Conservation (phyloP, 2,888 invertebrate species). For the Apantesis nais region DNA sequence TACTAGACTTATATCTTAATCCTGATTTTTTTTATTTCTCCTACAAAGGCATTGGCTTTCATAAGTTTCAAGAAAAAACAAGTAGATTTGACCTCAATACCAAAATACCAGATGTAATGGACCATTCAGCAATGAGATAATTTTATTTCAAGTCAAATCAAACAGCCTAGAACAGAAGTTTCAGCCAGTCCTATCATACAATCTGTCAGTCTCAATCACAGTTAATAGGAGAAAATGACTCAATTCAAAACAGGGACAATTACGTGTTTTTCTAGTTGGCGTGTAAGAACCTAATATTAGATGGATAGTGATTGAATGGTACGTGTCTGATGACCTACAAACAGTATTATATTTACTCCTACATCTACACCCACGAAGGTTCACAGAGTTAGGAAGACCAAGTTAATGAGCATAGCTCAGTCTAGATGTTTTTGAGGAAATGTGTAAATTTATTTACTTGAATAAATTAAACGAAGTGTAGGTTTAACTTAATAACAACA, state of each 20-base stretch:
- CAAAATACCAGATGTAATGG: background rate
- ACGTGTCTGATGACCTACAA: slow-evolving; percentile 43
- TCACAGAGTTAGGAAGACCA: background rate
- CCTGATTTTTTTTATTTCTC: background rate
- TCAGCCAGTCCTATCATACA: background rate
- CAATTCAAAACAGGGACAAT: slow-evolving; percentile 24
- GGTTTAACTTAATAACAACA: background rate
- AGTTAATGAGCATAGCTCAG: background rate
- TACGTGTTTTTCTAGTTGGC: slow-evolving; percentile 32
- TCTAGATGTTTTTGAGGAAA: background rate
- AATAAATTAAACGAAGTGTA: background rate
- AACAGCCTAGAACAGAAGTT: background rate
- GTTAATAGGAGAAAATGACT: slow-evolving; percentile 14
- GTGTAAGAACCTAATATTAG: slow-evolving; percentile 29
- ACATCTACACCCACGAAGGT: slow-evolving; percentile 25
- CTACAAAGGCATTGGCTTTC: background rate
- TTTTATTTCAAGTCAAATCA: slow-evolving; percentile 1
- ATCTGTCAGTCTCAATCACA: slow-evolving; percentile 33
- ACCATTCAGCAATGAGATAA: background rate
- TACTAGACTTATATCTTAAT: no score
- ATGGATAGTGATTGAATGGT: slow-evolving; percentile 50
- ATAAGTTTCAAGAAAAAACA: background rate
- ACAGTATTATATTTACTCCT: slow-evolving; percentile 39
- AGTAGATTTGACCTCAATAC: background rate
- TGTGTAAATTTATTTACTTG: background rate